Evolutionary conservation across 2,797 vertebrate species (phyloP).

Genomic region (Galaxias olidus): DNA sequence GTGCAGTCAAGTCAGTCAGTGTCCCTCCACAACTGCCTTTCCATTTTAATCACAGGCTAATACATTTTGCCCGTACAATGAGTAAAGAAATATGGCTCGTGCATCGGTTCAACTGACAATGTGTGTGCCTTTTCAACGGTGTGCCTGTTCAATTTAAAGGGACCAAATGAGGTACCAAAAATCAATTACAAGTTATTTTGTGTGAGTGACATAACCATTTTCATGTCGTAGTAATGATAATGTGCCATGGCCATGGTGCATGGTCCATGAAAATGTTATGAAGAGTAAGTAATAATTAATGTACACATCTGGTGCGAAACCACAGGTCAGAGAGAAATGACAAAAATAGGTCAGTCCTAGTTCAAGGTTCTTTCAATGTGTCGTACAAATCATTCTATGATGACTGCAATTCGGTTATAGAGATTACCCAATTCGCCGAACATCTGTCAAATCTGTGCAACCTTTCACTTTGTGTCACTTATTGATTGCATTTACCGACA

Average conservation of each 20-base stretch:
- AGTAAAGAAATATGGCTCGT: constrained; percentile 39
- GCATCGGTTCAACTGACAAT: constrained; percentile 31
- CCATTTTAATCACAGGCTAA: constrained; percentile 52
- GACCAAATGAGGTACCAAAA: constrained; percentile 28
- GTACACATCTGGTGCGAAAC: constrained; percentile 49
- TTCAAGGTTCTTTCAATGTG: no score
- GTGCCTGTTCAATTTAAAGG: constrained; percentile 20
- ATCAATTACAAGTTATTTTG: constrained; percentile 29
- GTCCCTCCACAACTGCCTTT: constrained; percentile 52
- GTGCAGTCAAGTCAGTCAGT: constrained; percentile 55
- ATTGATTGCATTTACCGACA: no score
- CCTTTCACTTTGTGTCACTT: no score
- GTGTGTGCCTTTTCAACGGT: constrained; percentile 10
- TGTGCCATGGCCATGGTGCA: constrained; percentile 21
- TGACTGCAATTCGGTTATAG: no score
- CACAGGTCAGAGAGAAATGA: constrained; percentile 37
- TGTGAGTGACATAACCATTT: constrained; percentile 34
- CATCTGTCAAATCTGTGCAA: no score
- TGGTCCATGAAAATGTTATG: constrained; percentile 27
- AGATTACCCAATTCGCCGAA: no score
- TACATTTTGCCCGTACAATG: constrained; percentile 49
- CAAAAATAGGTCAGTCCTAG: constrained; percentile 31
- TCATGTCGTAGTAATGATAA: constrained; percentile 26
- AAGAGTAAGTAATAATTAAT: constrained; percentile 50
- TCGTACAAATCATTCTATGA: no score